phyloP scores from a whole-genome alignment of 2,888 invertebrate genomes.

The Sminthurinus aureus region DNA sequence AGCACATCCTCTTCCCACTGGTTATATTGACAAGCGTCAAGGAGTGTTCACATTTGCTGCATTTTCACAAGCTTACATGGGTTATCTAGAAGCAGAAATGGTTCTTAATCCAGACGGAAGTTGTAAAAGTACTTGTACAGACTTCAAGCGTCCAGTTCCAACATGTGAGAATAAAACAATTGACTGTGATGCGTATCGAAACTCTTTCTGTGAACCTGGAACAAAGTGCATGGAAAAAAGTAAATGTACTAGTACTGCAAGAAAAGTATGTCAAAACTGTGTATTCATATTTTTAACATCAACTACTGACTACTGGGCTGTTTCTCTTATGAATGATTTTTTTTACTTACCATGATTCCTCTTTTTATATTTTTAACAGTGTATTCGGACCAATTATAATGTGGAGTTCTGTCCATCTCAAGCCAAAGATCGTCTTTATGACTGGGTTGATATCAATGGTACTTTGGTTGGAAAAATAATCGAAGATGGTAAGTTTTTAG shows the following conservation, averaged over 20 bases:
- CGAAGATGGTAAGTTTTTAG: constrained; percentile 20
- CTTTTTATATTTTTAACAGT: constrained; percentile 17
- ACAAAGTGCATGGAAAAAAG: constrained; percentile 29
- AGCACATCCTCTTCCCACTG: not conserved
- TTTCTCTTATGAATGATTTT: not conserved
- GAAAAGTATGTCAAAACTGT: constrained; percentile 15
- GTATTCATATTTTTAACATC: not conserved
- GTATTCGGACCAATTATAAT: constrained; percentile 34
- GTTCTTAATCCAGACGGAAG: constrained; percentile 43
- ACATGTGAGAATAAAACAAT: constrained; percentile 38
- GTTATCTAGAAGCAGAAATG: constrained; percentile 40
- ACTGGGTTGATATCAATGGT: constrained; percentile 42
- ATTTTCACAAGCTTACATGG: constrained; percentile 28
- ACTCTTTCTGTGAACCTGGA: constrained; percentile 33
- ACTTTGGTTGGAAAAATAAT: constrained; percentile 27
- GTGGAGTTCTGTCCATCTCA: constrained; percentile 40
- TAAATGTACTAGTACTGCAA: constrained; percentile 24
- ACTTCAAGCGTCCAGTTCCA: constrained; percentile 31
- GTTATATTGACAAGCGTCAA: constrained; percentile 37
- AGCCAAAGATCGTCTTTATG: constrained; percentile 27
- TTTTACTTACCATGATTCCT: not conserved
- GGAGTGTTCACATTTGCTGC: constrained; percentile 12
- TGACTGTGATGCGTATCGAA: constrained; percentile 30
- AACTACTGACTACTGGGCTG: not conserved
- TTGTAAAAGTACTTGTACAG: constrained; percentile 43